Evolutionary conservation across 1,140 invertebrate genomes (phyloP).

Genomic region (Chymomyza costata): DNA sequence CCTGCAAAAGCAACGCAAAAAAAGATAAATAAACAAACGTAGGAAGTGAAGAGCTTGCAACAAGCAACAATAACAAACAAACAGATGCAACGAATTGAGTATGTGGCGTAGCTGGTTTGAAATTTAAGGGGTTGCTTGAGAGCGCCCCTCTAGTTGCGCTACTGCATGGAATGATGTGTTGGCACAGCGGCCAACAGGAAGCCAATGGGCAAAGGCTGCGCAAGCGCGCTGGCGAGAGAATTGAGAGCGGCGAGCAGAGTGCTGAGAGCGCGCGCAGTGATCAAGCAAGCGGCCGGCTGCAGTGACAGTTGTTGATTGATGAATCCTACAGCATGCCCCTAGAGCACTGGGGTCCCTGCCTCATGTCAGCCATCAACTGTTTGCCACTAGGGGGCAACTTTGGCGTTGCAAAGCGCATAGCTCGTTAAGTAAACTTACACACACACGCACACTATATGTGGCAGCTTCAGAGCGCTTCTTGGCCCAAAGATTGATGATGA

Average conservation of each 20-base stretch:
- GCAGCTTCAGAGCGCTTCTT: neutral
- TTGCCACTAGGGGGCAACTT: constrained; percentile 21
- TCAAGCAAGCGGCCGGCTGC: constrained; percentile 53
- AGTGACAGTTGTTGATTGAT: constrained; percentile 70
- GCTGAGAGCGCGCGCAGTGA: constrained; percentile 20
- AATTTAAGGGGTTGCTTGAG: too few relatives aligned
- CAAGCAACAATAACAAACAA: constrained; percentile 9
- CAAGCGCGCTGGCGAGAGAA: constrained; percentile 48
- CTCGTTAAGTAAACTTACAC: constrained; percentile 35
- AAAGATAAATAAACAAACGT: neutral
- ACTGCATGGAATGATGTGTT: too few relatives aligned
- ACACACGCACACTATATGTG: neutral
- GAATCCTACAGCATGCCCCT: constrained; percentile 63
- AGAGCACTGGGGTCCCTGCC: constrained; percentile 19
- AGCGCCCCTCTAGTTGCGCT: too few relatives aligned
- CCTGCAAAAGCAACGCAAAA: constrained; percentile 15
- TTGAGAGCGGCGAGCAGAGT: constrained; percentile 2
- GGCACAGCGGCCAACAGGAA: constrained; percentile 49
- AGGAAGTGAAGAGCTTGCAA: constrained; percentile 10
- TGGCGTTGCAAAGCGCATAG: constrained; percentile 33
- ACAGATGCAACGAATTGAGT: constrained; percentile 6
- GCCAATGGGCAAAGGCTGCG: constrained; percentile 34
- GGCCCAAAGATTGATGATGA: constrained; percentile 58
- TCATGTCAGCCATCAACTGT: constrained; percentile 28
- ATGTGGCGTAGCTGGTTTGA: too few relatives aligned